A percentile compares a stretch with the other conserved stretches of the same genome.
Evolutionary conservation across 2,888 invertebrate genomes (phyloP).

Genomic region (Conops quadrifasciatus): DNA sequence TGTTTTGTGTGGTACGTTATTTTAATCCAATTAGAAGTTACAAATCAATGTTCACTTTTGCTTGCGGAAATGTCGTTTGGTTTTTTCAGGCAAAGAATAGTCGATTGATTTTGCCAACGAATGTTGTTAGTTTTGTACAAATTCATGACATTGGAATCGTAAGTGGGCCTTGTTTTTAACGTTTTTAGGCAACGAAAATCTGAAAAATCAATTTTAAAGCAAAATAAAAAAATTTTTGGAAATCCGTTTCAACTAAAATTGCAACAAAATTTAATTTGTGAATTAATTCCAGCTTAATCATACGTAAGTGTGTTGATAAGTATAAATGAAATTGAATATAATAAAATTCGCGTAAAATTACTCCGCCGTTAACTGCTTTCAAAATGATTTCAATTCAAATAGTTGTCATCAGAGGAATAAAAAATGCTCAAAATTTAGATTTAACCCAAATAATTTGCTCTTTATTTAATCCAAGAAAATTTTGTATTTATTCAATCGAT

Average conservation of each 20-base stretch:
- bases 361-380: no score
- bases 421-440: no score
- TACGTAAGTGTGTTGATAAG: no score
- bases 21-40: slow-evolving; percentile 23
- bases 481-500: not conserved
- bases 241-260: not conserved
- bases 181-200: not conserved
- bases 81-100: slow-evolving; percentile 12
- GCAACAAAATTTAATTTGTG: not conserved
- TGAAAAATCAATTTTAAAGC: not conserved
- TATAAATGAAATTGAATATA: no score
- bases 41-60: slow-evolving; percentile 2
- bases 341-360: no score
- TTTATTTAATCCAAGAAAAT: no score
- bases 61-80: not conserved
- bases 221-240: not conserved
- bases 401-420: no score
- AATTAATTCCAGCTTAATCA: not conserved
- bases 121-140: slow-evolving; percentile 8
- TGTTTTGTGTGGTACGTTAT: not conserved
- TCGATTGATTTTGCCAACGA: slow-evolving; percentile 9
- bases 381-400: no score
- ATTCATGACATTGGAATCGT: slow-evolving; percentile 6
- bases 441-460: no score
- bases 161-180: not conserved